A percentile compares a stretch with the other conserved stretches of the same genome.
Evolutionary conservation across 2,797 vertebrate species (phyloP).

Genomic region (Morelia viridis): DNA sequence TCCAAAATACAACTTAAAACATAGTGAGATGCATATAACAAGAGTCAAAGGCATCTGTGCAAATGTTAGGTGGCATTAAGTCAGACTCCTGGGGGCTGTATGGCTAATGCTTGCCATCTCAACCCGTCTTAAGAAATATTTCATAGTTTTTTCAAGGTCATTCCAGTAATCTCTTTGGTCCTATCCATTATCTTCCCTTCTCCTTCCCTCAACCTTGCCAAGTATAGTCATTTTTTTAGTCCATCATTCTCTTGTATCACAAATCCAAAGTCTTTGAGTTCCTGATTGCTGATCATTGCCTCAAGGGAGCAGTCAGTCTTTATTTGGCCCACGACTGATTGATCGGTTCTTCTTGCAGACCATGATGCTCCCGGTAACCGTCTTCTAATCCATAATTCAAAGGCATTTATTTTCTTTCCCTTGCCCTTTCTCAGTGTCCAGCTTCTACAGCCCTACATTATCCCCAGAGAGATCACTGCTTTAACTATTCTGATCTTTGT

Average conservation of each 20-base stretch:
- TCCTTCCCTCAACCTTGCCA: not conserved
- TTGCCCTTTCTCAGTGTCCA: not conserved
- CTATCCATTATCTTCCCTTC: not conserved
- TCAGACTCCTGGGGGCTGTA: not conserved
- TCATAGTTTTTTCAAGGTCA: not conserved
- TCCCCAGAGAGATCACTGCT: not conserved
- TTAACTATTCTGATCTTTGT: not conserved
- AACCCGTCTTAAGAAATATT: not conserved
- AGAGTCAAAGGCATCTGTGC: not conserved
- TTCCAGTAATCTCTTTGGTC: not conserved
- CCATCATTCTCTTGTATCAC: not conserved
- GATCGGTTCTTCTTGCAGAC: not conserved
- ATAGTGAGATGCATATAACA: not conserved
- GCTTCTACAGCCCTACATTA: not conserved
- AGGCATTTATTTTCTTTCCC: not conserved
- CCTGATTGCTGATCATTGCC: not conserved
- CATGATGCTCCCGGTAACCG: not conserved
- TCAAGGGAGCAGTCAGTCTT: not conserved
- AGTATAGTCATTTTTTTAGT: not conserved
- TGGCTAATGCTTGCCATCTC: not conserved
- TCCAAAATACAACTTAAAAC: not conserved
- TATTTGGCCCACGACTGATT: not conserved
- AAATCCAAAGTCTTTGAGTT: not conserved
- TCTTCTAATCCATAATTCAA: not conserved
- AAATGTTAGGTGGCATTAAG: not conserved